Evolutionary conservation across 2,888 invertebrate genomes (phyloP).

Genomic region (Ophioninae sp.): DNA sequence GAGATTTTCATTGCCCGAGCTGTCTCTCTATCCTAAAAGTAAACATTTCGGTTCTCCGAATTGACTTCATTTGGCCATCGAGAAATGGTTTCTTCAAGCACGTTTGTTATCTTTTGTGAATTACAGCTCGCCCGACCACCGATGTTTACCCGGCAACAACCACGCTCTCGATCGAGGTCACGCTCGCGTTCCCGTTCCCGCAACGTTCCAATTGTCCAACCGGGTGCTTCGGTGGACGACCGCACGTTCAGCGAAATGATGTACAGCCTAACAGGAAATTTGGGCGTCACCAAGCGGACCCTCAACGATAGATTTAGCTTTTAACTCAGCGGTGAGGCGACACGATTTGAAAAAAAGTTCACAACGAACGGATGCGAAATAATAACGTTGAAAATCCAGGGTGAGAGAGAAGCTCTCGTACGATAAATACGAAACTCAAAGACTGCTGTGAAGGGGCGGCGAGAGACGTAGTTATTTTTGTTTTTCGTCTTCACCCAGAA

Average conservation of each 20-base stretch:
- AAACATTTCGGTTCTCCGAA: not conserved
- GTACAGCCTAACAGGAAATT: slow-evolving; percentile 76
- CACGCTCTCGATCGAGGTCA: slow-evolving; percentile 73
- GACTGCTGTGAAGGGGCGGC: slow-evolving; percentile 42
- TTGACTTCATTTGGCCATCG: not conserved
- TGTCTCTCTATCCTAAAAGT: not conserved
- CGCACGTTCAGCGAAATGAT: slow-evolving; percentile 78
- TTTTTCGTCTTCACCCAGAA: not conserved
- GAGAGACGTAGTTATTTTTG: slow-evolving; percentile 4
- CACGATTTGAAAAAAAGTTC: slow-evolving; percentile 3
- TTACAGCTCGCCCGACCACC: slow-evolving; percentile 66
- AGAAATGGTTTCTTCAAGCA: not conserved
- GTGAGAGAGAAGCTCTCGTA: slow-evolving; percentile 26
- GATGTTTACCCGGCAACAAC: slow-evolving; percentile 67
- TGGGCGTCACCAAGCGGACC: slow-evolving; percentile 78
- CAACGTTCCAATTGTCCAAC: slow-evolving; percentile 66
- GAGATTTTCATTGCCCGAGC: too few relatives aligned
- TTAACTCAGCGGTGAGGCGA: slow-evolving; percentile 62
- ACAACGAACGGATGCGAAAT: not conserved
- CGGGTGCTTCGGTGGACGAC: slow-evolving; percentile 72
- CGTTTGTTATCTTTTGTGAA: not conserved
- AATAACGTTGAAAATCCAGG: slow-evolving; percentile 14
- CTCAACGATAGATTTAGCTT: slow-evolving; percentile 79
- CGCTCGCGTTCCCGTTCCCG: slow-evolving; percentile 76
- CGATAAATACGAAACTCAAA: slow-evolving; percentile 42